phyloP scores from a whole-genome alignment of 2,113 vertebrate genomes.

The Solea senegalensis region DNA sequence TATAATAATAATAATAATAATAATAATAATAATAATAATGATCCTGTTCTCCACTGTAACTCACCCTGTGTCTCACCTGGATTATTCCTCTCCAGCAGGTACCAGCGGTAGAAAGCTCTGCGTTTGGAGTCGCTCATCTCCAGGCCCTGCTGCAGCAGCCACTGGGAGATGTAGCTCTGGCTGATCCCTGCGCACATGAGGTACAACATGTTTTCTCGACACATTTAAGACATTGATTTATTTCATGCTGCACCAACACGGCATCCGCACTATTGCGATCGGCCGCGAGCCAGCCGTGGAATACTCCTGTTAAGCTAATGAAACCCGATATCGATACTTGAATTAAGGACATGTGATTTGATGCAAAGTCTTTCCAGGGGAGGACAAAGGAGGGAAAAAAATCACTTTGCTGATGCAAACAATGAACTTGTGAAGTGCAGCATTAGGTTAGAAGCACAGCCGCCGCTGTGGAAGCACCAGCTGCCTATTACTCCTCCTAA shows the following conservation, averaged over 20 bases:
- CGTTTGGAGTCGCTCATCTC: slow-evolving; percentile 88
- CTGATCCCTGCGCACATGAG: slow-evolving; percentile 80
- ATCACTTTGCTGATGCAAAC: not conserved
- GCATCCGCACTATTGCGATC: not conserved
- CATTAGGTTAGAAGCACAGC: not conserved
- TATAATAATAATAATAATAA: not conserved
- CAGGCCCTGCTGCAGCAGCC: slow-evolving; percentile 86
- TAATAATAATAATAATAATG: not conserved
- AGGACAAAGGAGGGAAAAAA: not conserved
- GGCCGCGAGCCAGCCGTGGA: slow-evolving; percentile 32
- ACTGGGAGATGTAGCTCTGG: slow-evolving; percentile 88
- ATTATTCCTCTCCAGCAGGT: slow-evolving; percentile 85
- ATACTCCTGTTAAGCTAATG: slow-evolving; percentile 42
- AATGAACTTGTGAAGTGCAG: not conserved
- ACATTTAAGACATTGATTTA: slow-evolving; percentile 33
- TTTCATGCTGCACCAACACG: not conserved
- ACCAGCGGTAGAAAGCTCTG: slow-evolving; percentile 87
- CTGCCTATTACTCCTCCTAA: not conserved
- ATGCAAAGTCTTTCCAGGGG: slow-evolving; percentile 8
- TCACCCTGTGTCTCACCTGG: slow-evolving; percentile 75
- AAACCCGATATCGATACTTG: slow-evolving; percentile 19
- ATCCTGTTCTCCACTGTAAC: not conserved
- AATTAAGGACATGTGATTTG: slow-evolving; percentile 25
- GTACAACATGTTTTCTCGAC: slow-evolving; percentile 20
- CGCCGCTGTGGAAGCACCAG: not conserved